phyloP scores from a whole-genome alignment of 2,888 invertebrate genomes.

The Erannis defoliaria region DNA sequence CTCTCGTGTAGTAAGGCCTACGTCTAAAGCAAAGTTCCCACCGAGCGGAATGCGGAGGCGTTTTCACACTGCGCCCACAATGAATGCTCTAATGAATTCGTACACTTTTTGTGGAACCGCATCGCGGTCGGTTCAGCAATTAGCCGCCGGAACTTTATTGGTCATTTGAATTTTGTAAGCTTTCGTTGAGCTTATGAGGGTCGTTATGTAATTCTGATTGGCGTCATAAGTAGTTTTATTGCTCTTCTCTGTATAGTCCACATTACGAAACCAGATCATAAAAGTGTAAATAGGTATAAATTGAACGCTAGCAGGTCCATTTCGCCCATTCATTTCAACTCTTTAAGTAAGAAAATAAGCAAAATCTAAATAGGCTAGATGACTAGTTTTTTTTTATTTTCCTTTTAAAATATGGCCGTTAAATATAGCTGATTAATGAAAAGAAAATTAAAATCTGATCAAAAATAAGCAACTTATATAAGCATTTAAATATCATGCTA shows the following conservation, averaged over 20 bases:
- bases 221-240: conserved; percentile 4
- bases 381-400: no score
- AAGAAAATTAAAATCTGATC: no score
- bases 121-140: conserved; percentile 30
- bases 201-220: conserved; percentile 13
- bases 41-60: conserved; percentile 56
- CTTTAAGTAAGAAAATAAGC: no score
- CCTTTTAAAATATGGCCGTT: no score
- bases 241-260: background rate
- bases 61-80: conserved; percentile 62
- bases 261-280: background rate
- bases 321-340: no score
- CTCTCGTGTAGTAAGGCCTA: conserved; percentile 22
- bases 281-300: conserved; percentile 5
- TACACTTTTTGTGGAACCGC: conserved; percentile 37
- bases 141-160: conserved; percentile 21
- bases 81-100: conserved; percentile 56
- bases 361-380: no score
- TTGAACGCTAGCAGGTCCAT: no score
- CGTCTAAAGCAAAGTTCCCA: conserved; percentile 51
- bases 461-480: no score
- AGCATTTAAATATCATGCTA: no score
- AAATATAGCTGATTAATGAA: no score
- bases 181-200: conserved; percentile 17
- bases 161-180: conserved; percentile 10